These are phyloP conservation scores for Zoanthus solanderi DNA, from an alignment of 92 coral and sea anemone genomes.

Conservation along the genomic window DNA sequence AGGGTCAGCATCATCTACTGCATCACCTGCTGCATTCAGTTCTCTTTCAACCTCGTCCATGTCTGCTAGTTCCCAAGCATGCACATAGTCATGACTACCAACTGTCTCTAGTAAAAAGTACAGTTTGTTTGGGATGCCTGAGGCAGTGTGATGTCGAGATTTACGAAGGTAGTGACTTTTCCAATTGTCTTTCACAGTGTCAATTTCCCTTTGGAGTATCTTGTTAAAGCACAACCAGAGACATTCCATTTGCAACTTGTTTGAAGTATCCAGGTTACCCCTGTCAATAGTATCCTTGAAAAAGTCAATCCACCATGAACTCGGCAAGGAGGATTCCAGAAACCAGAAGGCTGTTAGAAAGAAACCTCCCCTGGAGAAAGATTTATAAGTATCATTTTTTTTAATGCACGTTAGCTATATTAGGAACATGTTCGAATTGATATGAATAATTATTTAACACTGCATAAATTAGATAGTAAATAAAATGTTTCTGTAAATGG, in stretches of 20 bases:
- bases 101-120: constrained; percentile 58
- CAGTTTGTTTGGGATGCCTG: constrained; percentile 58
- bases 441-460: too few species aligned
- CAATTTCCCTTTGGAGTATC: constrained; percentile 57
- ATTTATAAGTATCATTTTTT: too few species aligned
- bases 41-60: constrained; percentile 57
- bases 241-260: constrained; percentile 48
- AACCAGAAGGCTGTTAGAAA: too few species aligned
- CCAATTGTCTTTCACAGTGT: constrained; percentile 61
- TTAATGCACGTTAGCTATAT: too few species aligned
- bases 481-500: too few species aligned
- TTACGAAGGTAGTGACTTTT: constrained; percentile 58
- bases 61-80: constrained; percentile 45
- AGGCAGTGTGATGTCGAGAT: constrained; percentile 55
- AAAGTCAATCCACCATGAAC: constrained; percentile 43
- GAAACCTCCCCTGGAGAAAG: too few species aligned
- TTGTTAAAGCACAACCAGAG: constrained; percentile 60
- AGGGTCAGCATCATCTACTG: constrained; percentile 27
- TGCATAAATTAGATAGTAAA: too few species aligned
- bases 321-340: too few species aligned
- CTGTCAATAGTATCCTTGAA: constrained; percentile 48
- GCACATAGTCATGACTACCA: constrained; percentile 51
- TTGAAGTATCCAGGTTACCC: constrained; percentile 56
- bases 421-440: too few species aligned
- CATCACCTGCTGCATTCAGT: constrained; percentile 19